Evolutionary conservation across 2,888 invertebrate species (phyloP).

Genomic region (Dolichomitus sp.): DNA sequence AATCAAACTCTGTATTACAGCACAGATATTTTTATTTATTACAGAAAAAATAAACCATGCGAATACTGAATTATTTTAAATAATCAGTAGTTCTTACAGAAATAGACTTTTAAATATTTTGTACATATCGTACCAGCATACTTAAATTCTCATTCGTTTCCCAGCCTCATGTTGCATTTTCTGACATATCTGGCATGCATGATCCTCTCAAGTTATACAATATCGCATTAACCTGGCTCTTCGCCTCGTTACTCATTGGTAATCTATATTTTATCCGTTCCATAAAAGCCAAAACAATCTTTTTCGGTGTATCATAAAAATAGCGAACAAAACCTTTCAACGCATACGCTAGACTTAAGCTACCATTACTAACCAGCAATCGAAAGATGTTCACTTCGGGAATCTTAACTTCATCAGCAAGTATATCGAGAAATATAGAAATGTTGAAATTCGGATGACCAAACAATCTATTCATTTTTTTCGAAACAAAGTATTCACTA

Average conservation of each 20-base stretch:
- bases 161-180: neutral
- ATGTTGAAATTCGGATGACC: conserved; percentile 61
- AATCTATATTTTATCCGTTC: conserved; percentile 63
- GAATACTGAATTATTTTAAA: neutral
- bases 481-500: neutral
- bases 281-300: conserved; percentile 64
- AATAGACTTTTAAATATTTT: neutral
- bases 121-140: neutral
- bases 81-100: neutral
- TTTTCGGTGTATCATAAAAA: conserved; percentile 65
- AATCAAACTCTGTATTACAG: neutral
- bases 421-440: conserved; percentile 53
- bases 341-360: conserved; percentile 62
- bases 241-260: conserved; percentile 57
- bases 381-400: conserved; percentile 49
- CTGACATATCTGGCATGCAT: neutral
- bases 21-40: neutral
- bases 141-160: neutral
- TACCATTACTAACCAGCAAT: conserved; percentile 54
- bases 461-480: conserved; percentile 61
- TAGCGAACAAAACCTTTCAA: conserved; percentile 70
- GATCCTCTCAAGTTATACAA: conserved; percentile 10
- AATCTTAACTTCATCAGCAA: conserved; percentile 38
- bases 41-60: neutral
- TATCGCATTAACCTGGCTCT: conserved; percentile 22